phyloP scores from a whole-genome alignment of 2,888 invertebrate species.

The Cerastis rubricosa region DNA sequence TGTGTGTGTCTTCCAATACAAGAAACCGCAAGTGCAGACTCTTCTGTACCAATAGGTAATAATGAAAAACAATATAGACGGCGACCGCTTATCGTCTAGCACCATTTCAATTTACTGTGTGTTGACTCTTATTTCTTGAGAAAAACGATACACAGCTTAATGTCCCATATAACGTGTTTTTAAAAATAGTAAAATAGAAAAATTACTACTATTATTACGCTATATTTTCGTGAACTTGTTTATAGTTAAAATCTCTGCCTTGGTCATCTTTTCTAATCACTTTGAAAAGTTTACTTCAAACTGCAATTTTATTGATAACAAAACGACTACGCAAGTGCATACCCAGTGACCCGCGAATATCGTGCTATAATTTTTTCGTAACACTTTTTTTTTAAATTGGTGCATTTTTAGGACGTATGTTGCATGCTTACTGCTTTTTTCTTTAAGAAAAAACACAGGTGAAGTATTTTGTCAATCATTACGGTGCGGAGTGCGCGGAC shows the following conservation, averaged over 20 bases:
- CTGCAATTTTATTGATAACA: background rate
- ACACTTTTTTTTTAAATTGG: background rate
- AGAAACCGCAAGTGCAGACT: slow-evolving; percentile 13
- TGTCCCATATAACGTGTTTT: background rate
- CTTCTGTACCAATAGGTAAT: slow-evolving; percentile 22
- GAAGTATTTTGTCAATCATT: slow-evolving; percentile 88
- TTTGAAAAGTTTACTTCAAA: background rate
- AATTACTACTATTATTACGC: background rate
- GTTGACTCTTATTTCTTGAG: slow-evolving; percentile 2
- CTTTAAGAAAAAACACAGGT: slow-evolving; percentile 83
- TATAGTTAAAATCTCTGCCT: background rate
- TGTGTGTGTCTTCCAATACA: slow-evolving; percentile 9
- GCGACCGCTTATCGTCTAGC: slow-evolving; percentile 7
- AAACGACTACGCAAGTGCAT: background rate
- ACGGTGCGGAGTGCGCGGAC: slow-evolving; percentile 77
- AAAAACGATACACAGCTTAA: background rate
- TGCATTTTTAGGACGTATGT: slow-evolving; percentile 30
- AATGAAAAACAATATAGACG: slow-evolving; percentile 28
- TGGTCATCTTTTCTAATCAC: background rate
- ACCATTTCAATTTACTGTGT: slow-evolving; percentile 6
- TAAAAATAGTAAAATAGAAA: background rate
- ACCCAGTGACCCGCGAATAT: background rate
- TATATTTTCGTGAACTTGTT: background rate
- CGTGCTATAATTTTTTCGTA: background rate
- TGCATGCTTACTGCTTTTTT: slow-evolving; percentile 55